Base-by-base conservation (phyloP, 1,140 invertebrate species). In the Bombus cullumanus region DNA sequence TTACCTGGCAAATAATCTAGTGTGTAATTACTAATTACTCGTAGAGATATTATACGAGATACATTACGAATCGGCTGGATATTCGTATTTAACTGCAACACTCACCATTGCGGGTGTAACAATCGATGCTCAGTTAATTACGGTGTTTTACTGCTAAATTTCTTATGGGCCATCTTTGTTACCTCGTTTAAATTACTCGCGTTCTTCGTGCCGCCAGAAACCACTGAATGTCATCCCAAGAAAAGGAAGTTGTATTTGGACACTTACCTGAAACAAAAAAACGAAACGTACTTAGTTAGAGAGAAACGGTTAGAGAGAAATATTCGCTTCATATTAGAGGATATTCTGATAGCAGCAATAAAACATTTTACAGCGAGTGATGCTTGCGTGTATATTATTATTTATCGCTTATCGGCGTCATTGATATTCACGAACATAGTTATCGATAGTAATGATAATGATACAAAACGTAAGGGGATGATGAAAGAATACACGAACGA, bases 231-330 rank as follows among this genome's bases (percentile, higher is more conserved):
- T 37, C 25, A 15, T 57, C 8, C 37, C 1, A 62, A 6, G 8
- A 28, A 0, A 28, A 57, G 4, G 57, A 53, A 18, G 1, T 12
- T 25, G 1, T 1, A 59, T 43, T 12, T 18, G 31, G 6, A 47
- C 34, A 37, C 87, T 88, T 71, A 91, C 90, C 89, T 91, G 87
- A 18, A 90, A 91, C 89, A 81, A n/a, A 90, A 18, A 83, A 64
- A 6, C 2, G 43, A 81, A 73, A 39, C 22, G 22, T 31, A 8
- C 18, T 53, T n/a, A 1, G 28, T 62, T 13, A n/a, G 28, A n/a
- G 59, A 62, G 28, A 4, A 62, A n/a, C 4, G 28, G 0, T 62
- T 13, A 5, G n/a, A n/a, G n/a, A n/a, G n/a, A n/a, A n/a, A 2
- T 22, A 22, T 53, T 22, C 47, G 18, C 6, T 53, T 0, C 47